A percentile compares a stretch with the other conserved stretches of the same genome.
phyloP scores from a whole-genome alignment of 2,797 vertebrate species.

The Hybognathus amarus region DNA sequence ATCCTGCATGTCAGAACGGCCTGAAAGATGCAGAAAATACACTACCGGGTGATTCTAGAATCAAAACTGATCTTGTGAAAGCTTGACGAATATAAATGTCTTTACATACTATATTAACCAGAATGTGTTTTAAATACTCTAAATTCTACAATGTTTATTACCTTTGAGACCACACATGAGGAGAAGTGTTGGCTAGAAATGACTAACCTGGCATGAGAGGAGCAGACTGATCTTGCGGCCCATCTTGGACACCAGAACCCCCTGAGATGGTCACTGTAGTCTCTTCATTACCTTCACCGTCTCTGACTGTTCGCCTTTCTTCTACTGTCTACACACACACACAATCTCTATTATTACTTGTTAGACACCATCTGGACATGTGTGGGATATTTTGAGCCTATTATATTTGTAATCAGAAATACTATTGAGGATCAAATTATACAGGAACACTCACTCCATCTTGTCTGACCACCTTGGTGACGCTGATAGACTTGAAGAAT shows the following conservation, averaged over 20 bases:
- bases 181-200: background rate
- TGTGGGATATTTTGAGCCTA: background rate
- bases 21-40: slow-evolving; percentile 64
- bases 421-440: background rate
- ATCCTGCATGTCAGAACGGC: slow-evolving; percentile 70
- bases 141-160: background rate
- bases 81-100: background rate
- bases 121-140: background rate
- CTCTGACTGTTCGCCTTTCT: slow-evolving; percentile 85
- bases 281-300: slow-evolving; percentile 82
- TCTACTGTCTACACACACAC: slow-evolving; percentile 78
- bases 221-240: slow-evolving; percentile 54
- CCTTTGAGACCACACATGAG: background rate
- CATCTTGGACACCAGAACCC: slow-evolving; percentile 59
- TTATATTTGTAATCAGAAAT: background rate
- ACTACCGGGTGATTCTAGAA: background rate
- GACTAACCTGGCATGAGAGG: slow-evolving; percentile 63
- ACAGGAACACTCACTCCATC: slow-evolving; percentile 81
- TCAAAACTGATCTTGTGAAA: background rate
- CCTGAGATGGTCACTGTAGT: slow-evolving; percentile 82
- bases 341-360: background rate
- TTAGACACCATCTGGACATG: background rate
- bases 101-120: background rate
- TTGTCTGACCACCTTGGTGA: slow-evolving; percentile 86
- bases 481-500: slow-evolving; percentile 83